Conservation (phyloP, 2,113 vertebrate genomes). For the Antennarius striatus region DNA sequence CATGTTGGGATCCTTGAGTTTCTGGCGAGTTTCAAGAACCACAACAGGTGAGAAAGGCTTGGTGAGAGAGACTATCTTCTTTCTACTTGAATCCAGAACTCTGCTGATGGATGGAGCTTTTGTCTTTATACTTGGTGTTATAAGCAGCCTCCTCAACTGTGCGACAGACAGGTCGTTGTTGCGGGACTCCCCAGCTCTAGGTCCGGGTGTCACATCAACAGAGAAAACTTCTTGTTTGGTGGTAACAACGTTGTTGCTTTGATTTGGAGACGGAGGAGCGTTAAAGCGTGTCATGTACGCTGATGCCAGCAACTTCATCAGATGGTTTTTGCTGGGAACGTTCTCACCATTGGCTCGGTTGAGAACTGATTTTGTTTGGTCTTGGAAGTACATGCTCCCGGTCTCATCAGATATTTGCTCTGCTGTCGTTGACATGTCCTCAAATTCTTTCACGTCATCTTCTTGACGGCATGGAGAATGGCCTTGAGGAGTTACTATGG, state of each 20-base stretch:
- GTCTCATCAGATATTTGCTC: constrained; percentile 23
- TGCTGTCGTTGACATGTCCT: constrained; percentile 16
- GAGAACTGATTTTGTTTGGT: constrained; percentile 19
- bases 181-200: constrained; percentile 8
- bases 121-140: constrained; percentile 58
- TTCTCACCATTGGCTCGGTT: constrained; percentile 11
- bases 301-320: constrained; percentile 78
- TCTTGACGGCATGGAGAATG: constrained; percentile 18
- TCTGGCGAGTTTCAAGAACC: constrained; percentile 80
- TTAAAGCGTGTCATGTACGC: constrained; percentile 69
- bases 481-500: constrained; percentile 42
- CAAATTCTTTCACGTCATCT: constrained; percentile 24
- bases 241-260: constrained; percentile 18
- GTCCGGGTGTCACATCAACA: constrained; percentile 53
- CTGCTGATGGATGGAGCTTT: constrained; percentile 63
- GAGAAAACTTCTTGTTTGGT: constrained; percentile 69
- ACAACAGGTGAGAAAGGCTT: constrained; percentile 81
- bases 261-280: constrained; percentile 12
- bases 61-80: constrained; percentile 70
- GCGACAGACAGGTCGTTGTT: constrained; percentile 53
- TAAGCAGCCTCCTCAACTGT: constrained; percentile 63
- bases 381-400: constrained; percentile 27
- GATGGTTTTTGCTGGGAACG: constrained; percentile 46
- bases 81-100: constrained; percentile 66
- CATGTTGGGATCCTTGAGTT: constrained; percentile 61